A percentile compares a stretch with the other conserved stretches of the same genome.
Evolutionary conservation across 2,113 vertebrate species (phyloP).

Genomic region (Panurus biarmicus): DNA sequence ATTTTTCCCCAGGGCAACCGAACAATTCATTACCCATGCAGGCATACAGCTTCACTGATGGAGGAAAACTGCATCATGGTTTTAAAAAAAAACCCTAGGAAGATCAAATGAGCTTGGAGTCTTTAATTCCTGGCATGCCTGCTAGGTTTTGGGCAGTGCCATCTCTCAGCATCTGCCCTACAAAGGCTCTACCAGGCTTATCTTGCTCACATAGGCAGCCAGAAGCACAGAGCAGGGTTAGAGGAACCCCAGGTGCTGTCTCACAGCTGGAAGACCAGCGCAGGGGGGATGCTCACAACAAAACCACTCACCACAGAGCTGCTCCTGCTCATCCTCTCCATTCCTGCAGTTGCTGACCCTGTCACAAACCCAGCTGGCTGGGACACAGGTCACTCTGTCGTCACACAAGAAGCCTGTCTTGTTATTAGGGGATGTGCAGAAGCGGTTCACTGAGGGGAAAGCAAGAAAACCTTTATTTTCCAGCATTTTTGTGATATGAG

Average conservation of each 20-base stretch:
- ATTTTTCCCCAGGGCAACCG: background rate
- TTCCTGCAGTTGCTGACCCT: slow-evolving; percentile 49
- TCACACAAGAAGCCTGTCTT: slow-evolving; percentile 76
- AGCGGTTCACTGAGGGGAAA: slow-evolving; percentile 53
- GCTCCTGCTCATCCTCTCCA: slow-evolving; percentile 68
- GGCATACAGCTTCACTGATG: background rate
- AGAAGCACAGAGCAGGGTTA: background rate
- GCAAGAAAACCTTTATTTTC: background rate
- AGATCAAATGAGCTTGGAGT: background rate
- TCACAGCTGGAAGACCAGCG: background rate
- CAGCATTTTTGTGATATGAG: background rate
- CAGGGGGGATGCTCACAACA: background rate
- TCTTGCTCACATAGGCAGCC: accelerated
- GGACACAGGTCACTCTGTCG: slow-evolving; percentile 64
- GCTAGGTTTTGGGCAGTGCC: background rate
- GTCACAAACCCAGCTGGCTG: slow-evolving; percentile 72
- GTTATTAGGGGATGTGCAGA: slow-evolving; percentile 65
- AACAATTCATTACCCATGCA: background rate
- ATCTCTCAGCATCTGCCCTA: background rate
- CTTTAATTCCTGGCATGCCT: background rate
- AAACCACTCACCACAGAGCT: slow-evolving; percentile 70
- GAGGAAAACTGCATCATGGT: background rate
- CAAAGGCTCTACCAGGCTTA: background rate
- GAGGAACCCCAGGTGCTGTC: background rate
- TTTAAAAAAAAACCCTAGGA: background rate